phyloP scores from a whole-genome alignment of 2,888 invertebrate species.

The Baronia brevicornis region DNA sequence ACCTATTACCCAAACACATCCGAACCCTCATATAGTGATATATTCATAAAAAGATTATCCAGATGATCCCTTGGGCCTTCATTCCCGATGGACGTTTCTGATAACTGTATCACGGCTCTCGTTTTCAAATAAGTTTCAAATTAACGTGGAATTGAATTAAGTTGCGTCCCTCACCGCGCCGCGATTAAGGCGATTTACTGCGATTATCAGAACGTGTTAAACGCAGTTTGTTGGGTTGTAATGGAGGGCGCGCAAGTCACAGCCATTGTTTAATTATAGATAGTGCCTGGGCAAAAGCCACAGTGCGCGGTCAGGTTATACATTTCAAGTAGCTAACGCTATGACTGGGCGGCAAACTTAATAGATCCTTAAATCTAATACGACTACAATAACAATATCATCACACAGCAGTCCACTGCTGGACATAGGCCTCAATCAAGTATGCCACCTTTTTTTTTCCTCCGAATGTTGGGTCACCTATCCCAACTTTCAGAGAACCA shows the following conservation, averaged over 20 bases:
- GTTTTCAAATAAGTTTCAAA: conserved; percentile 68
- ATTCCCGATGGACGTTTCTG: conserved; percentile 41
- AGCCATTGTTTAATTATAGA: conserved; percentile 57
- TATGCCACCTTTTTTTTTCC: too few species aligned
- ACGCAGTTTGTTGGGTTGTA: conserved; percentile 54
- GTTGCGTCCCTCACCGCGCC: conserved; percentile 56
- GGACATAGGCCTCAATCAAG: too few species aligned
- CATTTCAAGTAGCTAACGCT: too few species aligned
- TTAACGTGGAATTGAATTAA: conserved; percentile 69
- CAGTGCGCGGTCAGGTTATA: conserved; percentile 9
- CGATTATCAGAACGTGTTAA: conserved; percentile 71
- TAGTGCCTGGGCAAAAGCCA: conserved; percentile 27
- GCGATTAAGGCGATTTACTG: conserved; percentile 66
- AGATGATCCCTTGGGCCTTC: conserved; percentile 41
- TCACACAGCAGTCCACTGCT: too few species aligned
- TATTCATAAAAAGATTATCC: conserved; percentile 60
- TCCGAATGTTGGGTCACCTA: too few species aligned
- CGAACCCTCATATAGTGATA: conserved; percentile 26
- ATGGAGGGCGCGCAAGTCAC: conserved; percentile 53
- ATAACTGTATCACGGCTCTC: conserved; percentile 49
- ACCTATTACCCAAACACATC: not conserved
- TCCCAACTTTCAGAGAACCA: too few species aligned
- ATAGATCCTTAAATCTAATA: too few species aligned
- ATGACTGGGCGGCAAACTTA: too few species aligned
- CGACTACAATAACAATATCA: too few species aligned